Percentiles rank a stretch among this genome's conserved stretches.
phyloP scores from a whole-genome alignment of 64 coral and sea anemone genomes.

The Orbicella faveolata region DNA sequence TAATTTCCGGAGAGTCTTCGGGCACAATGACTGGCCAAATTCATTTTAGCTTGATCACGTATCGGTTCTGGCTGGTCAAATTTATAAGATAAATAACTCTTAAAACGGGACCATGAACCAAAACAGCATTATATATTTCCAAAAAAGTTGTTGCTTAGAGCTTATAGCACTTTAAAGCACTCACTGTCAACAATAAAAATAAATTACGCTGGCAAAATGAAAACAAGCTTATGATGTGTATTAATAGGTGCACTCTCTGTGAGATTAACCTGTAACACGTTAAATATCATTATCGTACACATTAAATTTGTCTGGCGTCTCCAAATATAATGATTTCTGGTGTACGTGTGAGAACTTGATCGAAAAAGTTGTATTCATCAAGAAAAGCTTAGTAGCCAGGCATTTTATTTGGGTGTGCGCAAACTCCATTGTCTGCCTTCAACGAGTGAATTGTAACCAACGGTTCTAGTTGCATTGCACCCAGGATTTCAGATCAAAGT shows the following conservation, averaged over 20 bases:
- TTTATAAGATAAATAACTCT: not conserved
- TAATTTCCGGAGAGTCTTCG: slow-evolving; percentile 15
- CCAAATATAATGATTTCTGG: slow-evolving; percentile 21
- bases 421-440: no score
- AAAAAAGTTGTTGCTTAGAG: slow-evolving; percentile 44
- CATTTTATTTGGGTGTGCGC: not conserved
- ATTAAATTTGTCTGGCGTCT: slow-evolving; percentile 41
- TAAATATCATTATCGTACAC: slow-evolving; percentile 70
- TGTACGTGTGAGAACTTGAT: slow-evolving; percentile 5
- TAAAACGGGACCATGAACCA: slow-evolving; percentile 23
- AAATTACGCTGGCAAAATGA: slow-evolving; percentile 53
- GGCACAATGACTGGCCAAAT: slow-evolving; percentile 26
- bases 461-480: slow-evolving; percentile 38
- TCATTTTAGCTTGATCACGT: slow-evolving; percentile 12
- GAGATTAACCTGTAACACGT: slow-evolving; percentile 62
- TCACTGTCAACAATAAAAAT: slow-evolving; percentile 51
- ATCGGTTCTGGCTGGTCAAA: slow-evolving; percentile 36
- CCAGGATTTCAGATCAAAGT: slow-evolving; percentile 30
- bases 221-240: slow-evolving; percentile 53
- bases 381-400: not conserved
- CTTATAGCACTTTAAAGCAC: slow-evolving; percentile 66
- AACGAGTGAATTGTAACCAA: slow-evolving; percentile 20
- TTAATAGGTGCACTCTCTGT: not conserved
- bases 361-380: not conserved
- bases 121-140: slow-evolving; percentile 55